Evolutionary conservation across 2,797 vertebrate species (phyloP).

Genomic region (Pseudopleuronectes americanus): DNA sequence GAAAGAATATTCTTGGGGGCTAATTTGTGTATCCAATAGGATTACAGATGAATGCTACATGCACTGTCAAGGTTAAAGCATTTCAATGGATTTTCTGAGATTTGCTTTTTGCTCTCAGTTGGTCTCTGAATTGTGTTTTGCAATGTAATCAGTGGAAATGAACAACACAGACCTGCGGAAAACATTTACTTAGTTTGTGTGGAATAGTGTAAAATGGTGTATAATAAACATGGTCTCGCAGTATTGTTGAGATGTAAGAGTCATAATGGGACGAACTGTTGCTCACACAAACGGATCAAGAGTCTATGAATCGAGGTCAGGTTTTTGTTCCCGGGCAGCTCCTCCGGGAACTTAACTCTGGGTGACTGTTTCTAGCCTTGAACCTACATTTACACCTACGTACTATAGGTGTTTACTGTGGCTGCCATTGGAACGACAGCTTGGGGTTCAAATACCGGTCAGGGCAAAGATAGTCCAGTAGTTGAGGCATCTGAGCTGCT

Average conservation of each 20-base stretch:
- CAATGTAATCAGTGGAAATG: slow-evolving; percentile 35
- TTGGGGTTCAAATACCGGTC: too few species aligned
- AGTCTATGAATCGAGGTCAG: neutral
- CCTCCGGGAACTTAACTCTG: slow-evolving; percentile 3
- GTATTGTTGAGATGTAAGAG: slow-evolving; percentile 12
- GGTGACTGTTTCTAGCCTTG: slow-evolving; percentile 6
- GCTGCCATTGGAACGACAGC: too few species aligned
- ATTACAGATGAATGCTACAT: slow-evolving; percentile 63
- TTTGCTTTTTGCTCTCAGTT: slow-evolving; percentile 52
- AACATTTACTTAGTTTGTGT: slow-evolving; percentile 14
- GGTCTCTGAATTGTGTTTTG: slow-evolving; percentile 48
- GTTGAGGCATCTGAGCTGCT: too few species aligned
- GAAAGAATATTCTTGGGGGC: slow-evolving; percentile 56
- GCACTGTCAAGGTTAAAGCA: slow-evolving; percentile 68
- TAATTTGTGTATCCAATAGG: slow-evolving; percentile 73
- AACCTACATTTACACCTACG: neutral
- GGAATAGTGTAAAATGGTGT: slow-evolving; percentile 17
- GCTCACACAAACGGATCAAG: slow-evolving; percentile 6
- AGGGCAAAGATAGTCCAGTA: too few species aligned
- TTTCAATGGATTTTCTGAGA: slow-evolving; percentile 67
- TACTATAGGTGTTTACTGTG: neutral
- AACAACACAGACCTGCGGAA: slow-evolving; percentile 26
- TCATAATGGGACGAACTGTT: slow-evolving; percentile 9
- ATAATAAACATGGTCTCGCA: slow-evolving; percentile 18
- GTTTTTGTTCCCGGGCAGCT: slow-evolving; percentile 21